Base-by-base conservation (phyloP, 35 echinoderm and acorn worm genomes). In the Anneissia japonica region DNA sequence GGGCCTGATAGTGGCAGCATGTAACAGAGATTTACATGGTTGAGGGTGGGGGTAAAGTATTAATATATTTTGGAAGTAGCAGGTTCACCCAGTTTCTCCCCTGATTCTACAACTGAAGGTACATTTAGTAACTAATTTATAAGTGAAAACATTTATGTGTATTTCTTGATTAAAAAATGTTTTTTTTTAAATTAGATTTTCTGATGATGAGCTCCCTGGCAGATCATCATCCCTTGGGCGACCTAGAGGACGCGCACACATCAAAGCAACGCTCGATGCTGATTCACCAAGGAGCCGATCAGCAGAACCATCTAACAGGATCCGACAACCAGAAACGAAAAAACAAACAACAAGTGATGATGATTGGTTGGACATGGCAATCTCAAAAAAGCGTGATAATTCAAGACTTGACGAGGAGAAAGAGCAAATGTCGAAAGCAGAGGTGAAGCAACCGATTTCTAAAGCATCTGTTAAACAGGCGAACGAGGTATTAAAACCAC, bases 331-430 rank as follows among this genome's bases (percentile, higher is more conserved):
- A 38, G 35, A 37, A 36, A 81, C n/a, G 0, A 36, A 30, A 10
- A 81, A 81, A 21, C 51, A 64, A 23, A 23, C 51, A 2, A 1
- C 51, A 64, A 64, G 10, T 16, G 36, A 30, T 14, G 79, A 35
- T 81, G 79, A 81, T 81, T 81, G 79, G 79, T 39, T 81, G 37
- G 36, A 39, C 17, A 26, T 81, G 4, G 36, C 79, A 38, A 37
- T 77, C 4, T 34, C 32, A 6, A 77, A 34, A 13, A 77, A 77
- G 36, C 35, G 38, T 81, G 35, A 36, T 40, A 10, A 81, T 39
- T 26, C 79, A 81, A 39, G 16, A 9, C 17, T 38, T 26, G 26
- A 36, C 4, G 38, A 14, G 17, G 21, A 31, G 16, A 79, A 32
- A 14, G 38, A 36, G 28, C 10, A 36, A 11, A 32, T 26, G 38